These are phyloP conservation scores for Omphaloscelis lunosa DNA, from an alignment of 2,888 invertebrate genomes.

Conservation along the genomic window DNA sequence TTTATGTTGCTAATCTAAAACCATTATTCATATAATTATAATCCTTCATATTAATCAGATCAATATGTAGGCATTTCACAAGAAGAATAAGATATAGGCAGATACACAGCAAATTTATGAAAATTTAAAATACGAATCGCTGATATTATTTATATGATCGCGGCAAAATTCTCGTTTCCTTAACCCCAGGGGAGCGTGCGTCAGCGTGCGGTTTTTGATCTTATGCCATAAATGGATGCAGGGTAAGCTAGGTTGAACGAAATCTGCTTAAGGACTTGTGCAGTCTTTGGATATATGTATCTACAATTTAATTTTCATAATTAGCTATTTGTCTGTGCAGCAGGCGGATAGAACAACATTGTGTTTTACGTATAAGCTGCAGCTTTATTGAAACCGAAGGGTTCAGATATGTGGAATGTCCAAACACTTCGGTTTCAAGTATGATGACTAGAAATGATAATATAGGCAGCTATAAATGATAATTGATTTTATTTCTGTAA, in stretches of 20 bases:
- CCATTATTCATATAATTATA: too few species aligned
- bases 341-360: neutral
- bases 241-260: constrained; percentile 37
- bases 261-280: constrained; percentile 12
- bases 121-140: neutral
- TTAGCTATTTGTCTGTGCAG: neutral
- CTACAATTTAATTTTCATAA: neutral
- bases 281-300: neutral
- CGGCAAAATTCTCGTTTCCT: constrained; percentile 55
- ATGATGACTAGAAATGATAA: neutral
- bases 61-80: neutral
- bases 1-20: neutral
- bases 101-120: neutral
- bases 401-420: neutral
- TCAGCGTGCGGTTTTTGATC: constrained; percentile 58
- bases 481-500: too few species aligned
- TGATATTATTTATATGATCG: constrained; percentile 66
- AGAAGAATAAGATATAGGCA: neutral
- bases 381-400: neutral
- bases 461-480: too few species aligned
- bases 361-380: neutral
- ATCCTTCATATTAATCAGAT: neutral
- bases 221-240: constrained; percentile 49
- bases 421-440: neutral
- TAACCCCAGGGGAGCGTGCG: constrained; percentile 47